Base-by-base conservation (phyloP, 2,113 vertebrate genomes). In the Porphyrio hochstetteri region DNA sequence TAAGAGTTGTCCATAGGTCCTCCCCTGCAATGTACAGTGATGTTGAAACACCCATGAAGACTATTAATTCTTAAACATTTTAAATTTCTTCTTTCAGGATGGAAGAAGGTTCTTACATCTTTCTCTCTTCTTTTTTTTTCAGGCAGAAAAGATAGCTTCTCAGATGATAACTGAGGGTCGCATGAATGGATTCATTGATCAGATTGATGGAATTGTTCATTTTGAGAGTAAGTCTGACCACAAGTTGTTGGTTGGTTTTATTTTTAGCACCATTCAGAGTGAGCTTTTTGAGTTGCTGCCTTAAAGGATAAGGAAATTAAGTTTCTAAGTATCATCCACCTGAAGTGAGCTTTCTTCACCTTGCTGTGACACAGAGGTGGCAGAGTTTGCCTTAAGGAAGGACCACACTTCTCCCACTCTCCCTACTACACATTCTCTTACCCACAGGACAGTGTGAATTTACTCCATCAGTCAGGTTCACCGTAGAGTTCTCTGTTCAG, bases 91-190 rank as follows among this genome's bases (percentile, higher is more conserved):
- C 13, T 64, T 64, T 77, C 18, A n/a, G 64, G 68, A 48, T 1
- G 2, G 28, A 35, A 42, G 8, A 13, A 29, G 20, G 44, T 56
- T 84, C 53, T 93, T 59, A 69, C 17, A 11, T 36, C 19, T 63
- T 61, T 80, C 23, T 69, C 44, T 68, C 56, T 90, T 48, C 78
- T 85, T 46, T 46, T 46, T 44, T 77, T 5, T 93, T 86, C 76
- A 99, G 99, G 99, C 99, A 75, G 99, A 99, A 95, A 99, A 99
- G 96, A 99, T 99, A 9, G 99, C 99, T 35, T 99, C 99, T 27
- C 99, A 99, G 95, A 99, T 99, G 99, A 99, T 99, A 97, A 99
- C 99, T 5, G 99, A 99, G 94, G 99, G 99, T 53, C 99, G 99
- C 40, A 99, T 99, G 99, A 99, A 99, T 10, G 99, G 99, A 95